phyloP scores from a whole-genome alignment of 2,113 vertebrate species.

The Sprattus sprattus region DNA sequence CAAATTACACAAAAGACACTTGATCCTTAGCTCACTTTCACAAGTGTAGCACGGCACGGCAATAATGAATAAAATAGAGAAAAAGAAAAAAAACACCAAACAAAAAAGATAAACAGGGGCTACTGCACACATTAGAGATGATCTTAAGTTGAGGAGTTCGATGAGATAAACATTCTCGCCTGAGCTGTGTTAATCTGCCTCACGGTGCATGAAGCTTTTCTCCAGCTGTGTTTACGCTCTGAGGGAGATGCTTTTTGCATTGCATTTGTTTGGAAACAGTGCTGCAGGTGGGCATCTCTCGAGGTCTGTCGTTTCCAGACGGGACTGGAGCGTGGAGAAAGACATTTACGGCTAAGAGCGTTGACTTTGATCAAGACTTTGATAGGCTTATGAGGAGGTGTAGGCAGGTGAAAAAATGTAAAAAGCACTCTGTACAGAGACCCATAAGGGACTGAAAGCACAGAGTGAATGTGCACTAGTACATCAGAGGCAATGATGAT shows the following conservation, averaged over 20 bases:
- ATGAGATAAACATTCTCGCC: conserved; percentile 8
- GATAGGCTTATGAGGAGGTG: conserved; percentile 8
- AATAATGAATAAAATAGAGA: not conserved
- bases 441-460: not conserved
- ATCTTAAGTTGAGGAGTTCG: conserved; percentile 7
- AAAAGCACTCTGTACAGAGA: not conserved
- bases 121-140: not conserved
- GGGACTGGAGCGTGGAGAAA: not conserved
- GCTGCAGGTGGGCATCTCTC: conserved; percentile 8
- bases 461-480: not conserved
- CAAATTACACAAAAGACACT: conserved; percentile 35
- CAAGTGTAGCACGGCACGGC: not conserved
- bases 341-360: not conserved
- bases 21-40: conserved; percentile 42
- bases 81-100: conserved; percentile 18
- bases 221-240: not conserved
- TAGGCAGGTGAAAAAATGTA: conserved; percentile 13
- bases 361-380: not conserved
- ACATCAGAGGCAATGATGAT: not conserved
- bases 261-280: not conserved
- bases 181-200: conserved; percentile 1
- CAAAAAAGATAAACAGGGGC: not conserved
- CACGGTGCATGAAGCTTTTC: not conserved
- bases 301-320: conserved; percentile 5
- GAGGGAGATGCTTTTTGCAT: not conserved